Percentiles rank a stretch among this genome's conserved stretches.
These are phyloP conservation scores for Nannoperca australis DNA, from an alignment of 2,797 vertebrate genomes.

Conservation along the genomic window DNA sequence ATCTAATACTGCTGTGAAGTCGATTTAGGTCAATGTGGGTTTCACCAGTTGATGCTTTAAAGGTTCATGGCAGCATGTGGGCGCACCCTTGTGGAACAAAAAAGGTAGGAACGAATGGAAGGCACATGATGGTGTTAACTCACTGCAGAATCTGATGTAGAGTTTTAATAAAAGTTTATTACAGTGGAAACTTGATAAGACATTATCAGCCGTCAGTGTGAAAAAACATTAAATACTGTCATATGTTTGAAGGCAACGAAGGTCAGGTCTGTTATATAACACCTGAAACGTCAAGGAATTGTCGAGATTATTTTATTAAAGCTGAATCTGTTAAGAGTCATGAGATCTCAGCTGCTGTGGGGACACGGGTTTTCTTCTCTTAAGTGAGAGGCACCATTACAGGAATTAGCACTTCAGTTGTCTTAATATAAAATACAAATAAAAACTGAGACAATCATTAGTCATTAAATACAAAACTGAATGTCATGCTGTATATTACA, in stretches of 20 bases:
- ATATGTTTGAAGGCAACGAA: neutral
- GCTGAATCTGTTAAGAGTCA: neutral
- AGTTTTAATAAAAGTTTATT: constrained; percentile 42
- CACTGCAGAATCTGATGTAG: neutral
- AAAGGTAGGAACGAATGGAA: neutral
- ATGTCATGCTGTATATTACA: neutral
- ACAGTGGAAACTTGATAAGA: constrained; percentile 21
- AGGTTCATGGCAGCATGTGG: neutral
- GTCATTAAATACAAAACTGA: neutral
- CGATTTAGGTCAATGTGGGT: neutral
- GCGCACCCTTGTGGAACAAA: constrained; percentile 15
- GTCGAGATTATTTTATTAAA: neutral
- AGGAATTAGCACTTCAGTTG: neutral
- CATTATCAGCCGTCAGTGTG: constrained; percentile 8
- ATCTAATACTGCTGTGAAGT: neutral
- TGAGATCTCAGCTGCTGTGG: neutral
- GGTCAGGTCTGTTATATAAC: constrained; percentile 1
- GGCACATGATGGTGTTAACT: neutral
- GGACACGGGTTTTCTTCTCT: neutral
- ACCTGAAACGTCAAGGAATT: neutral
- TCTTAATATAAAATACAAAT: no score
- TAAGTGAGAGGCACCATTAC: neutral
- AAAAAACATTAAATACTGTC: constrained; percentile 3
- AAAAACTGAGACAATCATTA: neutral
- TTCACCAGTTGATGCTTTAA: neutral